phyloP scores from a whole-genome alignment of 2,888 invertebrate genomes.

The Glyphotaelius pellucidus region DNA sequence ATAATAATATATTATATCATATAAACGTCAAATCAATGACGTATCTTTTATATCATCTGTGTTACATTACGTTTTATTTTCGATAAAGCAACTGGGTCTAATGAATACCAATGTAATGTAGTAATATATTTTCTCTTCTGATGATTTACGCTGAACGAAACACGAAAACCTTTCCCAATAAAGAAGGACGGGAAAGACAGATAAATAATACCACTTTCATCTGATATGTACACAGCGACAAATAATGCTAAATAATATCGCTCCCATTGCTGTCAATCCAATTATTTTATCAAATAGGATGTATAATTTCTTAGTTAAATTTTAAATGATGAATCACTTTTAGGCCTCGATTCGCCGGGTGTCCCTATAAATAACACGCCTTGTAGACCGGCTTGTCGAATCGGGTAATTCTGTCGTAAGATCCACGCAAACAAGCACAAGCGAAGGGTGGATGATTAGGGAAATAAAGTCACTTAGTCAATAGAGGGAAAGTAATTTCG shows the following conservation, averaged over 20 bases:
- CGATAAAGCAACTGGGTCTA: neutral
- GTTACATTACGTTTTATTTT: neutral
- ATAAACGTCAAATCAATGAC: neutral
- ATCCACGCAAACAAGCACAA: constrained; percentile 11
- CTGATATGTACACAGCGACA: neutral
- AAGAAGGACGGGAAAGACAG: neutral
- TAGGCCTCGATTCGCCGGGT: neutral
- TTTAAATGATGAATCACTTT: constrained; percentile 38
- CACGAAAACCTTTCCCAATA: neutral
- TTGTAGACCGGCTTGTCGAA: constrained; percentile 10
- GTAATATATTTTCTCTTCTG: neutral
- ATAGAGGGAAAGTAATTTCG: neutral
- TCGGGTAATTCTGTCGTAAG: constrained; percentile 7
- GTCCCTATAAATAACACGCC: constrained; percentile 31
- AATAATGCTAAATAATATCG: neutral
- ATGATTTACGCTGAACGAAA: neutral
- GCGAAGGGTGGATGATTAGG: constrained; percentile 20
- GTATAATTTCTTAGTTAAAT: constrained; percentile 24
- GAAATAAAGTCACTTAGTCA: constrained; percentile 28
- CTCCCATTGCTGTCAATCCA: constrained; percentile 28
- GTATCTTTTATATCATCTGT: neutral
- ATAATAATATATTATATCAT: neutral
- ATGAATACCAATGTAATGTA: neutral
- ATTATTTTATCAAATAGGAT: constrained; percentile 24
- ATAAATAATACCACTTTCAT: neutral